Conservation (phyloP, 2,797 vertebrate species). For the Bufotes viridis region DNA sequence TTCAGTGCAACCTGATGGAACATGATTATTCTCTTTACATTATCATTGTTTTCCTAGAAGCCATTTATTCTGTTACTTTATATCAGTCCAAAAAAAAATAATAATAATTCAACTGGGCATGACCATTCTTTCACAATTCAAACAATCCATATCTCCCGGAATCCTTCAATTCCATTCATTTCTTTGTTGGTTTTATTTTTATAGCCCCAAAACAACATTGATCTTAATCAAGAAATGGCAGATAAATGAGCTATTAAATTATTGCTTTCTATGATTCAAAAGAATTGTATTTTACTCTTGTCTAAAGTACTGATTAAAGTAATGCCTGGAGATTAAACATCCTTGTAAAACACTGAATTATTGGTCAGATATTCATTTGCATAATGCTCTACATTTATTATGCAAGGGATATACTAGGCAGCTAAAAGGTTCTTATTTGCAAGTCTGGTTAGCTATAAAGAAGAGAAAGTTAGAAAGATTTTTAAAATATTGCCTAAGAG, state of each 20-base stretch:
- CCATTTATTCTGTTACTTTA: conserved; percentile 10
- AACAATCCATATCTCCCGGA: background rate
- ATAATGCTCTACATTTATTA: conserved; percentile 26
- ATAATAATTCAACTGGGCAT: background rate
- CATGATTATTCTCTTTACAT: conserved; percentile 26
- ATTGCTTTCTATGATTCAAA: background rate
- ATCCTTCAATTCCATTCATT: conserved; percentile 18
- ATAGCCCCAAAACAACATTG: conserved; percentile 16
- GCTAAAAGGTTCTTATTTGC: background rate
- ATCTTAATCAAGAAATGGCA: conserved; percentile 9
- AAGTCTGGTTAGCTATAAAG: background rate
- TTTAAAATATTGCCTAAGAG: no score
- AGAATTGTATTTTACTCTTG: conserved; percentile 8
- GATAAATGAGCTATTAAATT: conserved; percentile 17
- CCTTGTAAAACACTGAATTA: conserved; percentile 32
- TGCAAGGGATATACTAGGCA: background rate
- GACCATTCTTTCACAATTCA: background rate
- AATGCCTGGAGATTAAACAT: conserved; percentile 37
- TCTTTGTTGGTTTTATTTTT: background rate
- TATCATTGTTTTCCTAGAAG: conserved; percentile 8
- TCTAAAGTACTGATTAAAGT: conserved; percentile 16
- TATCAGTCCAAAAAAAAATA: conserved; percentile 1
- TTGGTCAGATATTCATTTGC: conserved; percentile 25
- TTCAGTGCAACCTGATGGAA: conserved; percentile 6
- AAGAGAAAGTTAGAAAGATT: background rate